A percentile compares a stretch with the other conserved stretches of the same genome.
These are phyloP conservation scores for Cremastinae sp. DNA, from an alignment of 2,888 invertebrate species.

Conservation along the genomic window DNA sequence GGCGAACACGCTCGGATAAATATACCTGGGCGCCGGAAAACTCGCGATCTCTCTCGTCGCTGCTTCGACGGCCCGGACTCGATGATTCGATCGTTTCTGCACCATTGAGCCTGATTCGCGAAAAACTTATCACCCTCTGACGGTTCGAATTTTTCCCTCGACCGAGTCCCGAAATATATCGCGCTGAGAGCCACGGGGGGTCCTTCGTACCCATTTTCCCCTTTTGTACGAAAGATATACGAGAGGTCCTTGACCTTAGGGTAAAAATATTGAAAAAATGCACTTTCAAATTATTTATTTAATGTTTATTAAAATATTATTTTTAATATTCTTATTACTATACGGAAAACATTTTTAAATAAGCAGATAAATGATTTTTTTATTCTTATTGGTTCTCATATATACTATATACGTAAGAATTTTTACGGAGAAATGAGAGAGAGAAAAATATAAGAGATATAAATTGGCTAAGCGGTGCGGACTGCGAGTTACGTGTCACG, in stretches of 20 bases:
- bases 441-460: constrained; percentile 64
- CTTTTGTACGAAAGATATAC: background rate
- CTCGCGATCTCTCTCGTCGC: constrained; percentile 30
- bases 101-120: constrained; percentile 75
- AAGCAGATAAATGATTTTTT: constrained; percentile 24
- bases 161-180: constrained; percentile 68
- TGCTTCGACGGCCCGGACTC: constrained; percentile 54
- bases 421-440: constrained; percentile 6
- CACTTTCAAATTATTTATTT: background rate
- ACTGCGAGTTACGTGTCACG: constrained; percentile 71
- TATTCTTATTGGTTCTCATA: too few species aligned
- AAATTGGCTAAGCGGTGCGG: constrained; percentile 65
- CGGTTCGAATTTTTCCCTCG: constrained; percentile 53
- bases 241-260: constrained; percentile 1
- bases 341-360: too few species aligned
- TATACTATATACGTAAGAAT: too few species aligned
- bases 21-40: constrained; percentile 70
- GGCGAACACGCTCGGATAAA: constrained; percentile 70
- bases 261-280: constrained; percentile 19
- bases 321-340: background rate
- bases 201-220: constrained; percentile 17
- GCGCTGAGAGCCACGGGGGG: constrained; percentile 60
- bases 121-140: constrained; percentile 55
- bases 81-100: constrained; percentile 76
- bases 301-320: background rate